A percentile compares a stretch with the other conserved stretches of the same genome.
phyloP scores from a whole-genome alignment of 2,113 vertebrate genomes.

The Lycaon pictus region DNA sequence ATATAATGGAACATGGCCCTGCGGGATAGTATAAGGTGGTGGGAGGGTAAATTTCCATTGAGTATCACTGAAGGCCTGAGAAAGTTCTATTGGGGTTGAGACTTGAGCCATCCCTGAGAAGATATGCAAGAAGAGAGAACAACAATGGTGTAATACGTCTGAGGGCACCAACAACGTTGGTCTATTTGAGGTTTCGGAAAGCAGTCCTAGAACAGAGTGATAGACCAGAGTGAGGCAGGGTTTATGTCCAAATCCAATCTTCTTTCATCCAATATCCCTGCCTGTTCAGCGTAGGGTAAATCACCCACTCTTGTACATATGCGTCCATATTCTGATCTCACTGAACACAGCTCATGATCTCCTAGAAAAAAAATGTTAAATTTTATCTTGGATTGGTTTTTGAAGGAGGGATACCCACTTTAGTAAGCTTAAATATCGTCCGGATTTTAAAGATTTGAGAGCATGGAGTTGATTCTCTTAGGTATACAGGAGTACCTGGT shows the following conservation, averaged over 20 bases:
- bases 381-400: slow-evolving; percentile 36
- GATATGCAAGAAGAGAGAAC: not conserved
- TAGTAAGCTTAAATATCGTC: slow-evolving; percentile 4
- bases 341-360: not conserved
- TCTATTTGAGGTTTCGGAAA: not conserved
- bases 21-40: not conserved
- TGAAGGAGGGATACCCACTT: not conserved
- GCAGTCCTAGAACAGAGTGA: not conserved
- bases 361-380: slow-evolving; percentile 5
- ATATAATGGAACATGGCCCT: not conserved
- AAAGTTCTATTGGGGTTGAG: not conserved
- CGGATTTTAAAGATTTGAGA: not conserved
- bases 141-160: not conserved
- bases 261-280: not conserved
- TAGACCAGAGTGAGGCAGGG: not conserved
- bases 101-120: not conserved
- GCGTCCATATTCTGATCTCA: not conserved
- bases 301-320: not conserved
- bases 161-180: not conserved
- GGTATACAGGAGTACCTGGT: not conserved
- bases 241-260: not conserved
- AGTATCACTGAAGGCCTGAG: not conserved
- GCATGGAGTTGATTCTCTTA: not conserved
- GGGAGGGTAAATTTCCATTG: not conserved
- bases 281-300: not conserved